Base-by-base conservation (phyloP, 2,888 invertebrate genomes). In the Clitarchus hookeri region DNA sequence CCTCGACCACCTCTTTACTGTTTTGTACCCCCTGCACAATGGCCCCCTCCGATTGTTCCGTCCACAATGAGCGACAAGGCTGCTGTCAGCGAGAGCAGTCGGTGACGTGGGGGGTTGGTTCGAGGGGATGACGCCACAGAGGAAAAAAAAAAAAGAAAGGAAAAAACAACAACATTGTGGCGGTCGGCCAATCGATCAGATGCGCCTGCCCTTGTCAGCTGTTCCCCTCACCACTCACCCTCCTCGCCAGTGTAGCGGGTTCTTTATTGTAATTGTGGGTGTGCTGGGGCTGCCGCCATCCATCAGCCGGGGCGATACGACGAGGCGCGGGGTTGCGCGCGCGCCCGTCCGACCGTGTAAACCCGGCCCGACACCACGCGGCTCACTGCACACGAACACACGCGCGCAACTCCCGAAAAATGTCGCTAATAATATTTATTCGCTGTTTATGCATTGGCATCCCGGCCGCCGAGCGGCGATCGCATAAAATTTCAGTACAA, bases 211-310 rank as follows among this genome's bases (percentile, higher is more conserved):
- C 23, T 65, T 65, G 65, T 65, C 65, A 65, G 65, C 8, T 65
- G 8, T 19, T 19, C 65, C 65, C 65, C n/a, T n/a, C 65, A 12
- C 53, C 53, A 4, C 23, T 1, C 19, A 65, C 23, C 23, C 65
- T n/a, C 65, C 19, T n/a, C 65, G 8, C 65, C 19, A 1, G 16
- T 19, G 23, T 8, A 19, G 23, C 12, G 65, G 0, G 65, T 65
- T 65, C 65, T 65, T 65, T 65, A 65, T 65, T 65, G 65, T 65
- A 65, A 65, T 65, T 65, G 65, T n/a, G 65, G 65, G 65, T n/a
- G 65, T 65, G 65, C 16, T 36, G 36, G 19, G 65, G 0, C 65
- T 19, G 13, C 23, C 65, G n/a, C 65, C 19, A 65, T 65, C 65
- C 65, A 65, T 65, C 65, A 65, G 65, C 12, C n/a, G 36, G 36